phyloP scores from a whole-genome alignment of 2,797 vertebrate species.

The Phoeniculus purpureus region DNA sequence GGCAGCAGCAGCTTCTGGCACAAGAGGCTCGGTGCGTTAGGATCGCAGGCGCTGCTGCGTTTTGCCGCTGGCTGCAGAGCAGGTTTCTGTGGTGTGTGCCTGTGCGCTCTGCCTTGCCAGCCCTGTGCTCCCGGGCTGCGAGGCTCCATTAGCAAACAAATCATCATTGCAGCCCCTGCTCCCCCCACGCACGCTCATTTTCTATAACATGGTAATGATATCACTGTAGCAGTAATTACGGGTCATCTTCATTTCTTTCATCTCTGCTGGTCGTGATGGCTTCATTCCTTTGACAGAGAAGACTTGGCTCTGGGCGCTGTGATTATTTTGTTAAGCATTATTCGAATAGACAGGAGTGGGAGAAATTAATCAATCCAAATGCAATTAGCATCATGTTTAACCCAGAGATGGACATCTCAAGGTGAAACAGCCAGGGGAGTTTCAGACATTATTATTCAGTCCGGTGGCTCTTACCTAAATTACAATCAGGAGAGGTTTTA shows the following conservation, averaged over 20 bases:
- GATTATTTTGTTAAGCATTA: constrained; percentile 96
- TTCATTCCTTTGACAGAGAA: constrained; percentile 85
- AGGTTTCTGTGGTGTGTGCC: not conserved
- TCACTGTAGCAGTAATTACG: constrained; percentile 83
- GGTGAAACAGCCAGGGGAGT: constrained; percentile 89
- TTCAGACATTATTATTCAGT: constrained; percentile 91
- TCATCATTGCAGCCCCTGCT: constrained; percentile 74
- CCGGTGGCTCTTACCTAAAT: constrained; percentile 85
- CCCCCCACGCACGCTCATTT: constrained; percentile 76
- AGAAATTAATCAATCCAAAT: constrained; percentile 96
- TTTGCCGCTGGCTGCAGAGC: constrained; percentile 63
- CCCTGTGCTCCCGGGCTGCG: constrained; percentile 60
- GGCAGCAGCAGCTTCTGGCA: constrained; percentile 30
- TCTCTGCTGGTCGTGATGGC: constrained; percentile 86
- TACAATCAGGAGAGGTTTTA: constrained; percentile 87
- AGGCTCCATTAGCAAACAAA: constrained; percentile 79
- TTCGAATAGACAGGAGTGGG: constrained; percentile 93
- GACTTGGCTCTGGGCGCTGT: constrained; percentile 82
- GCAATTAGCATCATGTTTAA: constrained; percentile 98
- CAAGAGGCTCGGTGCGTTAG: constrained; percentile 27
- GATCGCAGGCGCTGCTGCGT: constrained; percentile 36
- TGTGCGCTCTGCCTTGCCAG: no score
- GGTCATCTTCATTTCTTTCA: constrained; percentile 91
- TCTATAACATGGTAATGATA: constrained; percentile 87
- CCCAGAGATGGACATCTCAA: constrained; percentile 94